These are phyloP conservation scores for Pseudoatta argentina DNA, from an alignment of 1,140 invertebrate species.

Conservation along the genomic window DNA sequence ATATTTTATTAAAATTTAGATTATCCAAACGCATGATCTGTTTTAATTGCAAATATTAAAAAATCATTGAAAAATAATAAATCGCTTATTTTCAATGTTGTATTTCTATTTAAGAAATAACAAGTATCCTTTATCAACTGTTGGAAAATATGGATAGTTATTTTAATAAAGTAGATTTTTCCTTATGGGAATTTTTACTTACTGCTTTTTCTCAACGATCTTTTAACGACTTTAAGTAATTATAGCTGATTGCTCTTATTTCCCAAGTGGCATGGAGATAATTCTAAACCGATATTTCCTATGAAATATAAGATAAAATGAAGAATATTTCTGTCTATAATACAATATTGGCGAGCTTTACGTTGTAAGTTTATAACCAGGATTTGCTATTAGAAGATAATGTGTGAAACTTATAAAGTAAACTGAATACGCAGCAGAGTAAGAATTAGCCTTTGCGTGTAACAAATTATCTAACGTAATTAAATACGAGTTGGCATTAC, in stretches of 20 bases:
- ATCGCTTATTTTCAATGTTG: background rate
- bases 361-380: background rate
- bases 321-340: background rate
- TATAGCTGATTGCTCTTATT: constrained; percentile 32
- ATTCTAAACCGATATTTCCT: constrained; percentile 24
- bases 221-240: constrained; percentile 38
- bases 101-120: background rate
- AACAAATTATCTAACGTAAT: background rate
- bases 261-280: background rate
- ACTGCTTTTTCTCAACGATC: background rate
- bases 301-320: background rate
- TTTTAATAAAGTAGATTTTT: constrained; percentile 22
- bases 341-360: constrained; percentile 11
- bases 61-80: background rate
- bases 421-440: background rate
- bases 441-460: background rate
- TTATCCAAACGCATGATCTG: background rate
- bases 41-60: background rate
- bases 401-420: background rate
- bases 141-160: background rate
- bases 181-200: background rate
- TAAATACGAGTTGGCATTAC: background rate
- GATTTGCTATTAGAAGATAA: background rate
- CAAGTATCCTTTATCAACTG: background rate
- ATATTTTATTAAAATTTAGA: constrained; percentile 4